These are phyloP conservation scores for Streblospio benedicti DNA, from an alignment of 1,140 invertebrate species.

Conservation along the genomic window DNA sequence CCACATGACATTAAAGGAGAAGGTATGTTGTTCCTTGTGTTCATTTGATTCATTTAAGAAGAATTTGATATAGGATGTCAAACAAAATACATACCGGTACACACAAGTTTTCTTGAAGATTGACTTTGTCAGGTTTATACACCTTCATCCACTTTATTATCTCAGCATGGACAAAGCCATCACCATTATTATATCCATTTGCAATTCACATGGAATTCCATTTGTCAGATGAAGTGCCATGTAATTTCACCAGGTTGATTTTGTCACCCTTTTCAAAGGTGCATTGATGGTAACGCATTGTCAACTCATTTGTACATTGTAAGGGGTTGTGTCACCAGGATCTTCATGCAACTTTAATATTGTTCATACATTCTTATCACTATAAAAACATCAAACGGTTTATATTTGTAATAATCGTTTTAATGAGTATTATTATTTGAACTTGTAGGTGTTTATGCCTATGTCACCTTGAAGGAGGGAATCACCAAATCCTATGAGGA, in stretches of 20 bases:
- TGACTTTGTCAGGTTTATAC: background rate
- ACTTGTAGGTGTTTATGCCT: conserved; percentile 41
- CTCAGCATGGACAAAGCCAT: too few species aligned
- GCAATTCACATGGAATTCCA: too few species aligned
- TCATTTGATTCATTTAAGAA: too few species aligned
- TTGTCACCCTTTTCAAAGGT: too few species aligned
- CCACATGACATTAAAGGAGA: conserved; percentile 51
- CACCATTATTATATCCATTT: too few species aligned
- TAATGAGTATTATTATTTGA: background rate
- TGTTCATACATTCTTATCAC: too few species aligned
- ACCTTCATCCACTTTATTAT: background rate
- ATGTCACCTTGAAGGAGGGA: conserved; percentile 40
- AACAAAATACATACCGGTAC: background rate
- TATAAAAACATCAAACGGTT: too few species aligned
- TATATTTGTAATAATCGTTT: background rate
- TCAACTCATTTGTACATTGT: too few species aligned
- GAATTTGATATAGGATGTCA: too few species aligned
- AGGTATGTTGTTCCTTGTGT: conserved; percentile 28
- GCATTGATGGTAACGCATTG: too few species aligned
- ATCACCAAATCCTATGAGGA: conserved; percentile 17
- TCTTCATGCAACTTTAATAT: background rate
- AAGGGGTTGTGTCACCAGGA: background rate
- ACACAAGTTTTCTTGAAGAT: background rate
- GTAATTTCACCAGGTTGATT: too few species aligned
- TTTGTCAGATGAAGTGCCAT: too few species aligned